phyloP scores from a whole-genome alignment of 53 echinoderm and acorn worm species.

The Henricia sp. region DNA sequence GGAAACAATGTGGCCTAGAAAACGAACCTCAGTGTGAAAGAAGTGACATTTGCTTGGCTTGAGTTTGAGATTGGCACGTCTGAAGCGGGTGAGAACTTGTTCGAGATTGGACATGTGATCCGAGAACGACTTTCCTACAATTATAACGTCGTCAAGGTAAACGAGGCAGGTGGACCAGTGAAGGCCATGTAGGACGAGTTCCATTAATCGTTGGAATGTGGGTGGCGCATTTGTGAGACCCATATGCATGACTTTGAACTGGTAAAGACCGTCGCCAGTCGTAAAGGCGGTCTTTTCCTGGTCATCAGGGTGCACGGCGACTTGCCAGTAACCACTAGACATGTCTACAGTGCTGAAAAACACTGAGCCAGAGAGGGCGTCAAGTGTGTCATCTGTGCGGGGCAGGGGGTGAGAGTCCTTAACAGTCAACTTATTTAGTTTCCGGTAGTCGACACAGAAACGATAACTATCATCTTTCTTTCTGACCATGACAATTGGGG shows the following conservation, averaged over 20 bases:
- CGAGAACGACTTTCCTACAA: slow-evolving; percentile 62
- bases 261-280: slow-evolving; percentile 51
- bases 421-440: slow-evolving; percentile 60
- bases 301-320: slow-evolving; percentile 57
- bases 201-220: slow-evolving; percentile 74
- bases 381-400: slow-evolving; percentile 79
- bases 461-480: slow-evolving; percentile 70
- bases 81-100: slow-evolving; percentile 45
- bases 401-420: slow-evolving; percentile 80
- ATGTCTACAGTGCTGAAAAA: slow-evolving; percentile 75
- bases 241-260: slow-evolving; percentile 85
- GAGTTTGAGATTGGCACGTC: neutral
- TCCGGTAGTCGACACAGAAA: slow-evolving; percentile 74
- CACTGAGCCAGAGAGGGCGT: slow-evolving; percentile 70
- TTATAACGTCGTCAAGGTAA: slow-evolving; percentile 75
- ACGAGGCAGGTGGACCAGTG: slow-evolving; percentile 63
- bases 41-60: slow-evolving; percentile 40
- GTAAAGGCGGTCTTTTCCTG: slow-evolving; percentile 74
- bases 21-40: slow-evolving; percentile 7
- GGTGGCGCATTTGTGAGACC: slow-evolving; percentile 74
- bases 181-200: slow-evolving; percentile 60
- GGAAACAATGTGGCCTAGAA: slow-evolving; percentile 16
- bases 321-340: slow-evolving; percentile 83
- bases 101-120: slow-evolving; percentile 59
- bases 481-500: slow-evolving; percentile 74